Conservation (phyloP, 2,797 vertebrate species). For the Momotus momota region DNA sequence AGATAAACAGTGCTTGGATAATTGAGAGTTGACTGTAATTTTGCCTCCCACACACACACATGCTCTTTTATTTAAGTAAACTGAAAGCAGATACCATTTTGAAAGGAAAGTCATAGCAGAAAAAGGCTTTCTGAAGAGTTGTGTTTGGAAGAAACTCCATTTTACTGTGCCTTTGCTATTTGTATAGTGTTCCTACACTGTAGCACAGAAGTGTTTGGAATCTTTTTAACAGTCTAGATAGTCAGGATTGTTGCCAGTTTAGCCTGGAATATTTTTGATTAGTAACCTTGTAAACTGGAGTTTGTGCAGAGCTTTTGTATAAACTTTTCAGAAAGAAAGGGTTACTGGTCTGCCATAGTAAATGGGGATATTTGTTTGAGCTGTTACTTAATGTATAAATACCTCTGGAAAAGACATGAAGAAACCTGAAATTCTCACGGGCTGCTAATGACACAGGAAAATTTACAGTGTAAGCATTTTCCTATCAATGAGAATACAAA, state of each 20-base stretch:
- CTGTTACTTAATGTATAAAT: not conserved
- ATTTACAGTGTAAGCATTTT: not conserved
- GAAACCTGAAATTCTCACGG: not conserved
- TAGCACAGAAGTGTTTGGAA: not conserved
- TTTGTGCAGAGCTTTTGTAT: not conserved
- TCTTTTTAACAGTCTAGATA: not conserved
- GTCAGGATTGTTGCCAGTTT: not conserved
- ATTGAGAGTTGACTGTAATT: slow-evolving; percentile 38
- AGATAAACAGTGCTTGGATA: slow-evolving; percentile 61
- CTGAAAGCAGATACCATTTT: slow-evolving; percentile 15
- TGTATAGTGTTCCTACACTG: not conserved
- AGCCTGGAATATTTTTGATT: not conserved
- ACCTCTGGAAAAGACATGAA: not conserved
- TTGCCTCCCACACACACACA: slow-evolving; percentile 21
- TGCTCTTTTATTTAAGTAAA: slow-evolving; percentile 48
- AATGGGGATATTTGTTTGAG: not conserved
- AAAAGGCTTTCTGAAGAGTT: not conserved
- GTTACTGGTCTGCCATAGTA: not conserved
- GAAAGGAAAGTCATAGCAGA: not conserved
- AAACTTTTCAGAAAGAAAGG: not conserved
- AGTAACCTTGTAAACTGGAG: not conserved
- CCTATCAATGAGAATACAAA: not conserved
- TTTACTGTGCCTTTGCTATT: not conserved
- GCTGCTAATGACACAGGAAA: not conserved
- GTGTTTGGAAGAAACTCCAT: not conserved